Base-by-base conservation (phyloP, 2,888 invertebrate genomes). In the Steromphala cineraria region DNA sequence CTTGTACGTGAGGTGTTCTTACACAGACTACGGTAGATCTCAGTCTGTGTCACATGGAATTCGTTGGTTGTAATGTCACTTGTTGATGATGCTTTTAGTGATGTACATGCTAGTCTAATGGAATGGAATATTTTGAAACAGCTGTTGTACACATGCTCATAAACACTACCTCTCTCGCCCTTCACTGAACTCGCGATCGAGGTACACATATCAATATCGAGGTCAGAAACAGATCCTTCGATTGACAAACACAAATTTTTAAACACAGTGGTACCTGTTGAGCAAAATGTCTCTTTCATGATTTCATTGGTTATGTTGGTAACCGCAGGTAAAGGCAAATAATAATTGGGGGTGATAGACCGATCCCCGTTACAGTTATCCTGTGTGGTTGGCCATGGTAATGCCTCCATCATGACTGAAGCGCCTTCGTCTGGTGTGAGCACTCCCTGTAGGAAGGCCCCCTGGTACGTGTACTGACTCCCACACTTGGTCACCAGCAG, bases 401-500 rank as follows among this genome's bases (percentile, higher is more conserved):
- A 53, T 19, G 85, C 84, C 15, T 81, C 80, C 84, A 84, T 79
- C 10, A 36, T 76, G 19, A 85, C 76, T 15, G 74, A 13, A n/a
- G 80, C 80, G 7, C 78, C 81, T 13, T 78, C 80, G 7, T 81
- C 78, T 19, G 82, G 67, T 0, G 82, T 81, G 31, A 86, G 75
- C 36, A 80, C 78, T 10, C 86, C 86, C 81, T 82, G 81, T n/a
- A 86, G 82, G 62, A 83, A 86, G 24, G 86, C 84, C 5, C 84
- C 86, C 46, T 82, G 82, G 67, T 86, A 86, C 10, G 82, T 82
- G 78, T 83, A 84, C 79, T 83, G 82, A n/a, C 83, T 82, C 21
- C 86, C 86, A 75, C 86, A 84, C 78, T 86, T 86, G 53, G 84
- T 84, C 17, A 86, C 86, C 4, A 53, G 67, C 77, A 81, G 80